Evolutionary conservation across 2,888 invertebrate species (phyloP), one percentile per base, ranked within the genome.

Genomic region (Drosophila paramelanica): DNA sequence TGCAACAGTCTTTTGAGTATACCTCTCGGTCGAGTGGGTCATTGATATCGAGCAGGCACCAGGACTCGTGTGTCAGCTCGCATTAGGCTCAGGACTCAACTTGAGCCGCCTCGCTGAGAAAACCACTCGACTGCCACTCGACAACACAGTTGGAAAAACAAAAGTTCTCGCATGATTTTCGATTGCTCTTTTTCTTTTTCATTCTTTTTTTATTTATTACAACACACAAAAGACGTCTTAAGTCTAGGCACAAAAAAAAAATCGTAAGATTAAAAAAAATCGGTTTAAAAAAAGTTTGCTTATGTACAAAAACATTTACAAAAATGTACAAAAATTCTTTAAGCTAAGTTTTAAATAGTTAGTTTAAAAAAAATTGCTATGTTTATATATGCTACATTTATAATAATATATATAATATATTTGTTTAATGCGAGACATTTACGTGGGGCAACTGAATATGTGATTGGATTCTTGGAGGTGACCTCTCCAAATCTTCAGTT

Each of bases 231-330:
- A 67, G 70, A 82, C 64, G 59, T 73, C 84, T 87, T 84, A 84
- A 69, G 77, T 77, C 70, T 84, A 85, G 64, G 77, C 85, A 78
- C 79, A 87, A 84, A 84, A 84, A 77, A 76, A 67, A 17, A 7
- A 23, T 46, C 36, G 39, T 41, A 64, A 43, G 38, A 55, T 51
- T 61, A 65, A 67, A 68, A 61, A 66, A 62, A 76, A 50, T 51
- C 17, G 13, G 31, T 47, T 59, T 60, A 2, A 7, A 46, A 42
- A 64, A 64, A 71, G 60, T 49, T 46, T 69, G 60, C 67, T 60
- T 79, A 86, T 83, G 49, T 83, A 83, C 83, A 83, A 79, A 10
- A 86, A 79, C 78, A 83, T 83, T 83, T 83, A 83, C 82, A 83
- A 82, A 86, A 83, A 86, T 79, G 58, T 86, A 85, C 83, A 82